Conservation (phyloP, 2,797 vertebrate species). For the Alectoris magna region DNA sequence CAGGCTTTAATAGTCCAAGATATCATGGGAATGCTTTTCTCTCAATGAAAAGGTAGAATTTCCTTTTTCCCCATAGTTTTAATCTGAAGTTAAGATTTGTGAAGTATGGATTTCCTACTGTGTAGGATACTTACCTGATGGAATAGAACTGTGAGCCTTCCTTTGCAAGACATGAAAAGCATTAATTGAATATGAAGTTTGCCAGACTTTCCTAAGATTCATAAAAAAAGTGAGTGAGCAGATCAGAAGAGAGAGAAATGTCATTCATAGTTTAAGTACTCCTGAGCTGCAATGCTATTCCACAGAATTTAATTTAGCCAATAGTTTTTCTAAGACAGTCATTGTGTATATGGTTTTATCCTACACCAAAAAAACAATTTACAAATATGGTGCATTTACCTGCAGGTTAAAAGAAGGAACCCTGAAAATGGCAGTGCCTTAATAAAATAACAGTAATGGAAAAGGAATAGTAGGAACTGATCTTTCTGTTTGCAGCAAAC, state of each 20-base stretch:
- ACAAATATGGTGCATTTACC: neutral
- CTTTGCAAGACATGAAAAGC: neutral
- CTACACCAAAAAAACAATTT: conserved; percentile 1
- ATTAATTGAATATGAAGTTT: neutral
- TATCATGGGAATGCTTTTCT: neutral
- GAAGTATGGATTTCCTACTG: neutral
- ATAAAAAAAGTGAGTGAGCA: neutral
- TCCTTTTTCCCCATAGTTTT: neutral
- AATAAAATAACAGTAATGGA: neutral
- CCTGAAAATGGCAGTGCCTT: neutral
- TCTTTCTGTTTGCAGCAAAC: neutral
- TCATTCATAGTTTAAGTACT: neutral
- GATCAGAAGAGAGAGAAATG: neutral
- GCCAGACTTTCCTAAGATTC: neutral
- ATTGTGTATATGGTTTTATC: neutral
- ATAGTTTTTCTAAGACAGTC: neutral
- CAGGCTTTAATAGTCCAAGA: neutral
- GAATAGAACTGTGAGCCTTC: neutral
- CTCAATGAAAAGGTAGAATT: neutral
- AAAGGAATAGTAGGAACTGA: neutral
- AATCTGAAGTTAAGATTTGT: neutral
- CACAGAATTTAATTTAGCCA: neutral
- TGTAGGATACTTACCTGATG: neutral
- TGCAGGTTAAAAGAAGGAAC: neutral
- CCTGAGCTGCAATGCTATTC: neutral